Conservation (phyloP, 2,888 invertebrate species). For the Liodrosophila aerea region DNA sequence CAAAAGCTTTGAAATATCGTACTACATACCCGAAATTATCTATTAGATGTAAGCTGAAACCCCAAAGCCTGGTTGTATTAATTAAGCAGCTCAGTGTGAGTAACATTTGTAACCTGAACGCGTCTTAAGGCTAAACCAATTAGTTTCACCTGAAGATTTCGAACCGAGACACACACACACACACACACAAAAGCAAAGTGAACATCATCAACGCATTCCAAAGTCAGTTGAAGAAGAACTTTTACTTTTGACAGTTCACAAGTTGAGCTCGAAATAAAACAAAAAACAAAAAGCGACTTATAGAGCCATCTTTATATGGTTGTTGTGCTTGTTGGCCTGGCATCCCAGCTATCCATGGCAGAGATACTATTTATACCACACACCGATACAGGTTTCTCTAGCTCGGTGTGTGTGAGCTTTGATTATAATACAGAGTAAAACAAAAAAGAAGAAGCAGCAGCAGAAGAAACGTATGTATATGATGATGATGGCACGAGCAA, state of each 20-base stretch:
- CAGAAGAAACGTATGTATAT: constrained; percentile 50
- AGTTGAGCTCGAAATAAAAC: constrained; percentile 30
- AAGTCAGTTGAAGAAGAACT: constrained; percentile 57
- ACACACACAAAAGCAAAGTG: constrained; percentile 19
- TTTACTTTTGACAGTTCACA: constrained; percentile 65
- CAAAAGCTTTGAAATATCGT: not conserved
- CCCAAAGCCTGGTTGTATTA: not conserved
- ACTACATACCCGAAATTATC: not conserved
- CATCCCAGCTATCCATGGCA: constrained; percentile 39
- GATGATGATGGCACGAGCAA: constrained; percentile 71
- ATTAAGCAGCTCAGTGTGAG: too few species aligned
- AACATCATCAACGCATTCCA: constrained; percentile 51
- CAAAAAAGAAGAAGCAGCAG: constrained; percentile 26
- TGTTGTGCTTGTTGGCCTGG: constrained; percentile 26
- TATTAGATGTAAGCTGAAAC: not conserved
- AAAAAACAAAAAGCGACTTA: constrained; percentile 11
- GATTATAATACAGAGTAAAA: constrained; percentile 61
- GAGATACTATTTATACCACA: constrained; percentile 37
- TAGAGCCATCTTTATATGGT: not conserved
- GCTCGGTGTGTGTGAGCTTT: constrained; percentile 29
- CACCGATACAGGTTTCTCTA: constrained; percentile 48
- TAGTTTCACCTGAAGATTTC: constrained; percentile 47
- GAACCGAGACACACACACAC: constrained; percentile 8
- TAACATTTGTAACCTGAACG: not conserved
- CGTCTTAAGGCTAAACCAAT: constrained; percentile 37